Base-by-base conservation (phyloP, 2,113 vertebrate species). In the Thomomys bottae region DNA sequence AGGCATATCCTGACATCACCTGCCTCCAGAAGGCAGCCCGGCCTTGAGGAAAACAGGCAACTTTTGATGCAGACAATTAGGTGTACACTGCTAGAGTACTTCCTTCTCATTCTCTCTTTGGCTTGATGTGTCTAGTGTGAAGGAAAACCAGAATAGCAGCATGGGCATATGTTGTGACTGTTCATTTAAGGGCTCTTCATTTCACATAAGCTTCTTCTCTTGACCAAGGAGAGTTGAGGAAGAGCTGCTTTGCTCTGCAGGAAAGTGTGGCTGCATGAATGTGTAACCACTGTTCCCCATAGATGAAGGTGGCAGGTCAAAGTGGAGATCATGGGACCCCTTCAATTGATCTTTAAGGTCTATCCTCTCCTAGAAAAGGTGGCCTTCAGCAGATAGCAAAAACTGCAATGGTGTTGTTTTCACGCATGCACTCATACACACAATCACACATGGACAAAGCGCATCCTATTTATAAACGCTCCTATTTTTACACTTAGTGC, bases 101-200 rank as follows among this genome's bases (percentile, higher is more conserved):
- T 75, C 59, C 54, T 75, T 70, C 83, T 72, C n/a, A 78, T 45
- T 72, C 66, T 42, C 84, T 36, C 21, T 66, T 90, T 85, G 82
- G 75, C 84, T 79, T 14, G 59, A 75, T 82, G 87, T 38, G 76
- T 91, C 76, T 45, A 66, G 57, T 78, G 68, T 92, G 70, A 89
- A 88, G 64, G 75, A 64, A 66, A 82, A 72, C 49, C 49, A 79
- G 89, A 93, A 89, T 67, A 84, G 93, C 85, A 84, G 87, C 68
- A 81, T 72, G 18, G 8, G 81, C 89, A 66, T 78, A 78, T 70
- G 73, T 34, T 71, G 38, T 36, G 42, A 42, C 72, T 81, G 80
- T 84, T 94, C 83, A 78, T 45, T 59, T 93, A 73, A 91, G 87
- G 66, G 57, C 38, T 91, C 15, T 45, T 75, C 36, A 34, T 49